Evolutionary conservation across 1,140 invertebrate species (phyloP), one percentile per base, ranked within the genome.

Genomic region (Octopus sinensis): DNA sequence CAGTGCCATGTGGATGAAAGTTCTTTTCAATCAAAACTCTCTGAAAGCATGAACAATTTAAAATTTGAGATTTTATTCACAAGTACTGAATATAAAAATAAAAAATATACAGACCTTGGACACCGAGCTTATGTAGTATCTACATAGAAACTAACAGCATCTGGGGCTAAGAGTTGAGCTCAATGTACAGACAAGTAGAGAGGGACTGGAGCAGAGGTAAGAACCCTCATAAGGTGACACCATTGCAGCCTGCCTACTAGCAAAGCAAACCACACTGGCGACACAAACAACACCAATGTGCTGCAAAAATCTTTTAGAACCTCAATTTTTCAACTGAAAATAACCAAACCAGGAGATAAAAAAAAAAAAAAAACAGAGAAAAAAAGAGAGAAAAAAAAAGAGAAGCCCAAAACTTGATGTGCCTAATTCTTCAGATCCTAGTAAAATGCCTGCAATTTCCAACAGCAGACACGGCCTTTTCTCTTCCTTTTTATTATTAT

Each of bases 21-120:
- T 43, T 43, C 30, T 43, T 43, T 68, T 77, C 6, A 77, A 77
- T 51, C 52, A 77, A 77, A 77, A 77, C 76, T 77, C 52, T 51
- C 76, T 52, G 76, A 77, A 77, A 77, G 43, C 76, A 77, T 5
- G 52, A 77, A 77, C 52, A 77, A n/a, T 77, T 77, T 77, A 77
- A 77, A 77, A 77, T 77, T 77, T 77, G 52, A 77, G 17, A 77
- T 77, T 77, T 77, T 77, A 77, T 77, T 77, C 76, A 77, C 76
- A 77, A 77, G 76, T 77, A 77, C 76, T 51, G 43, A 77, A 77
- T 77, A 77, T 77, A 77, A 77, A 77, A 77, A 77, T 77, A 77
- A 77, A 77, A 77, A 77, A 77, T 77, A 77, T 77, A 77, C 76
- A 77, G 76, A 77, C 76, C 68, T 77, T 77, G 76, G 17, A 77